Conservation (phyloP, 2,113 vertebrate genomes). For the Hemichromis elongatus region DNA sequence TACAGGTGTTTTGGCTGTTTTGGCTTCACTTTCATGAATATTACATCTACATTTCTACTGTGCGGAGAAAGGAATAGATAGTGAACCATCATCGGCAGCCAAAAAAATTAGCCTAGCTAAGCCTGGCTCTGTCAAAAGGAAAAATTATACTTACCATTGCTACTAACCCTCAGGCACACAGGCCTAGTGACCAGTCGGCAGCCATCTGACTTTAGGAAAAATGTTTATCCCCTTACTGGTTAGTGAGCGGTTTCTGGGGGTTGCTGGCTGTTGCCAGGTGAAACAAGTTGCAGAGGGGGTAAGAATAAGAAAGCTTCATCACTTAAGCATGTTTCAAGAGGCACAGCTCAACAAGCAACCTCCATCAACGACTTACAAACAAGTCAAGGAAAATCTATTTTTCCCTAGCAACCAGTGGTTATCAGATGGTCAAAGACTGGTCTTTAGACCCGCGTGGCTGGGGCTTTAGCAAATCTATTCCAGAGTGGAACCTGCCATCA, state of each 20-base stretch:
- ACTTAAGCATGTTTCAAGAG: neutral
- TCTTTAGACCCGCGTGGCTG: neutral
- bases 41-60: too few relatives aligned
- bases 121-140: neutral
- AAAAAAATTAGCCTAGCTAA: neutral
- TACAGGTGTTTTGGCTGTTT: too few relatives aligned
- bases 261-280: neutral
- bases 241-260: neutral
- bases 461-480: neutral
- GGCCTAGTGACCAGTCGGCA: neutral
- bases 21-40: too few relatives aligned
- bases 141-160: neutral
- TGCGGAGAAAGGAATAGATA: too few relatives aligned
- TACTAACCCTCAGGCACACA: neutral
- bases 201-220: neutral
- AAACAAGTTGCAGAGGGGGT: neutral
- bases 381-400: neutral
- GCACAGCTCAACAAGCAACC: neutral
- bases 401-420: neutral
- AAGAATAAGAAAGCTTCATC: neutral
- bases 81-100: too few relatives aligned
- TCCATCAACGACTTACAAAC: neutral
- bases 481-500: neutral
- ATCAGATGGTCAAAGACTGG: neutral
- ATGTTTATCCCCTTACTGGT: neutral